A percentile compares a stretch with the other conserved stretches of the same genome.
These are phyloP conservation scores for Hipposideros armiger DNA, from an alignment of 2,113 vertebrate genomes.

Conservation along the genomic window DNA sequence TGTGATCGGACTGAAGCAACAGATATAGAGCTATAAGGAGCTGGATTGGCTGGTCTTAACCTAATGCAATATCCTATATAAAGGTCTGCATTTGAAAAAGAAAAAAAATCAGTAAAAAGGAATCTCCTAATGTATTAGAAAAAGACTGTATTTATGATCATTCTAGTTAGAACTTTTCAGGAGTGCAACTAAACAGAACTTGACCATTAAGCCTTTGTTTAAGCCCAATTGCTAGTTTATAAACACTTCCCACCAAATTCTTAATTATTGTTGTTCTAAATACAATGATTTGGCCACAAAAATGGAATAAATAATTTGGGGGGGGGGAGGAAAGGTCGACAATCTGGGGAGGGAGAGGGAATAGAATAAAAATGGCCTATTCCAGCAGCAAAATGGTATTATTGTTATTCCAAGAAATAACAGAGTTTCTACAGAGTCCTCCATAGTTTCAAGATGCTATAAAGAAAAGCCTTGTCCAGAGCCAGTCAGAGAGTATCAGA, in stretches of 20 bases:
- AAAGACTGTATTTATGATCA: neutral
- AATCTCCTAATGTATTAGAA: neutral
- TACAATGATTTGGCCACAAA: conserved; percentile 43
- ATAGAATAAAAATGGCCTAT: neutral
- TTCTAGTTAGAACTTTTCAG: conserved; percentile 47
- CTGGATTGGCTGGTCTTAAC: neutral
- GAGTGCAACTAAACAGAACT: neutral
- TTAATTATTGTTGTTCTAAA: conserved; percentile 25
- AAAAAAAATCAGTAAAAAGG: neutral
- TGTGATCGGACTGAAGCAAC: neutral
- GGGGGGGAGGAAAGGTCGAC: neutral
- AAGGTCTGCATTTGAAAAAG: neutral
- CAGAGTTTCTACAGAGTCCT: neutral
- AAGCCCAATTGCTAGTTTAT: conserved; percentile 15
- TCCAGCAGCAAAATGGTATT: neutral
- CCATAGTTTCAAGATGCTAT: neutral
- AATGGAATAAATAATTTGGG: neutral
- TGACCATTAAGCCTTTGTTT: neutral
- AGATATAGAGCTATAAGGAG: neutral
- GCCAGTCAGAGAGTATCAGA: neutral
- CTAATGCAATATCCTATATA: neutral
- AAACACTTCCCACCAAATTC: conserved; percentile 2
- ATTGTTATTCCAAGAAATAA: neutral
- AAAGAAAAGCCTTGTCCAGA: neutral
- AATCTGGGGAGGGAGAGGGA: neutral